Conservation (phyloP, 92 coral and sea anemone genomes). For the Blastomussa wellsi region DNA sequence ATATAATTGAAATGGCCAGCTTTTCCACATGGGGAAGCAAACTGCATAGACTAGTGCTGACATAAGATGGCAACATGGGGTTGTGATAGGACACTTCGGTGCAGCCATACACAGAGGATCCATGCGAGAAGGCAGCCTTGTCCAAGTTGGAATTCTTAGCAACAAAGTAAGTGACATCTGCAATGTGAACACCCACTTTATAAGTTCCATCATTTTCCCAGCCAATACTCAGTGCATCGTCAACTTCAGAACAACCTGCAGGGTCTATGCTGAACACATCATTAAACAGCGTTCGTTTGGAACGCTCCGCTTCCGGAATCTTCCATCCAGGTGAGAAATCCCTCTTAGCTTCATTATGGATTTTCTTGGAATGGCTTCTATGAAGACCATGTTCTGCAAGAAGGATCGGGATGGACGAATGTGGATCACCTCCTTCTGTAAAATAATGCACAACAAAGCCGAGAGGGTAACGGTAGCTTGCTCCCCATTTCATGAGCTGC, state of each 20-base stretch:
- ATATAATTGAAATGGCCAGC: conserved; percentile 78
- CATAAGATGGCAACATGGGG: conserved; percentile 77
- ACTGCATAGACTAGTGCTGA: conserved; percentile 78
- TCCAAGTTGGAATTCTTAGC: conserved; percentile 70
- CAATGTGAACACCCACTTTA: conserved; percentile 78
- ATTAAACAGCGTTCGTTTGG: conserved; percentile 54
- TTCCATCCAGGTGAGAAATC: conserved; percentile 68
- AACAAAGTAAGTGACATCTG: conserved; percentile 89
- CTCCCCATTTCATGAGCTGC: conserved; percentile 92
- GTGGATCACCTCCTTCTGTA: conserved; percentile 55
- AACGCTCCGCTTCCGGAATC: conserved; percentile 74
- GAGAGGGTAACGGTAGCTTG: conserved; percentile 83
- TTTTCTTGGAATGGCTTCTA: conserved; percentile 58
- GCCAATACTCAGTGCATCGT: conserved; percentile 82
- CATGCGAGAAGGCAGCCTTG: conserved; percentile 73
- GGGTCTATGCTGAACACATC: conserved; percentile 82
- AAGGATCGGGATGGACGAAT: conserved; percentile 61
- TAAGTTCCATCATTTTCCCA: conserved; percentile 50
- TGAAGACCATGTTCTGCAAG: conserved; percentile 79
- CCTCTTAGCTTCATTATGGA: conserved; percentile 49
- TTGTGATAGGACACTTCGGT: conserved; percentile 44
- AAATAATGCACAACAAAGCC: conserved; percentile 85
- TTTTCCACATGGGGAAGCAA: conserved; percentile 77
- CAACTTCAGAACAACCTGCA: conserved; percentile 73
- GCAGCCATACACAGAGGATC: conserved; percentile 74